Base-by-base conservation (phyloP, 2,113 vertebrate species). In the Harpagus bidentatus region DNA sequence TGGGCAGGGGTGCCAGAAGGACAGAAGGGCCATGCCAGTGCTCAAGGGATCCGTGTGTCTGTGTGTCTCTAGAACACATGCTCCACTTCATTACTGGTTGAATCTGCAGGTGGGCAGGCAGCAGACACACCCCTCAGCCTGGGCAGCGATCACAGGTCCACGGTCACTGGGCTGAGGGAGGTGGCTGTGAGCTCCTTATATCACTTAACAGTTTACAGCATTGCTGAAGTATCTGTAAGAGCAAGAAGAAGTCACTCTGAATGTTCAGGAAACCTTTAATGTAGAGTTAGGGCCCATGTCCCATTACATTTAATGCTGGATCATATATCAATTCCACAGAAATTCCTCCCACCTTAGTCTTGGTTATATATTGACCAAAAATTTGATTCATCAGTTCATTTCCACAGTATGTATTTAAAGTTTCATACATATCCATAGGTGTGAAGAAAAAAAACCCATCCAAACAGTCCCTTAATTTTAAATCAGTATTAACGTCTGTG, bases 91-190 rank as follows among this genome's bases (percentile, higher is more conserved):
- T 66, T 40, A 58, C 6, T 38, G 34, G 22, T 19, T 55, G 23
- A 71, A 62, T 15, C 18, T 59, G 17, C 20, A 50, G 43, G 43
- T 17, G 26, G 16, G 6, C 20, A 50, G 36, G 31, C n/a, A n/a
- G n/a, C 26, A 56, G 50, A 9, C 0, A 1, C 16, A 38, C 4
- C 5, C 13, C 43, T 73, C 32, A 67, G 21, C 8, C 14, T 58
- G 69, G 16, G 26, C 21, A 73, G 67, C 36, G 20, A 58, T 13
- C 40, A 15, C 0, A 1, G 36, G 18, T n/a, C 19, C 40, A 20
- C 0, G 1, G 56, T 12, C 47, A 47, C 21, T 1, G 3, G 28
- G 14, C 47, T 47, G 47, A 13, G 6, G 26, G 26, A 61, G 15
- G 15, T 61, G 22, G 13, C 45, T 58, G 17, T 18, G 43, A 56